Base-by-base conservation (phyloP, 2,888 invertebrate genomes). In the Nipponacmea schrenckii region DNA sequence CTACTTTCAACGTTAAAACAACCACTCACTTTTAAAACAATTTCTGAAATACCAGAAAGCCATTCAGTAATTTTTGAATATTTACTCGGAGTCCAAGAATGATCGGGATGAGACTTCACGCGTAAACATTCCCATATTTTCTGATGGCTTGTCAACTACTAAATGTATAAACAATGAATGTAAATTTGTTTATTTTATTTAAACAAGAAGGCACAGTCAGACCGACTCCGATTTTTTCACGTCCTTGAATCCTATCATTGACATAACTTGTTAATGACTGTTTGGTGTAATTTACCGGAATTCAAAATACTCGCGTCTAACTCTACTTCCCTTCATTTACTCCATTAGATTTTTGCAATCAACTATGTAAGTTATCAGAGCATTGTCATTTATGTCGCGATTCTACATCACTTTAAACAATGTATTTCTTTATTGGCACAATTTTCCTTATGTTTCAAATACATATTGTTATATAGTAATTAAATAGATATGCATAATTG, bases 61-160 rank as follows among this genome's bases (percentile, higher is more conserved):
- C 24, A 24, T 56, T 56, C 24, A 10, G 56, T 56, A 24, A 56
- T 56, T 56, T 56, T 56, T 12, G 56, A 56, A 56, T 56, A 24
- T 24, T 24, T 56, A 24, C 24, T 12, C 24, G 24, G 20, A 20
- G 24, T 56, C 20, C 24, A 10, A 24, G 56, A 20, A 56, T 56
- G 56, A 24, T 24, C 24, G 24, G 20, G 56, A 56, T 56, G 20
- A 24, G 15, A 24, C 56, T 24, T 24, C 24, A 24, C 56, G 56
- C 56, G 56, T 56, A 56, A 24, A 56, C 24, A 56, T 56, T 56
- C 56, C 56, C 20, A 56, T 56, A 56, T 56, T 56, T 56, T 24
- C 12, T 10, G 12, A 12, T 56, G 20, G 12, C 20, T 24, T 56
- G 56, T 24, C 56, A 56, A 56, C 56, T 24, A 56, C 56, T 56